Conservation (phyloP, 2,113 vertebrate species). For the Nycticorax nycticorax region DNA sequence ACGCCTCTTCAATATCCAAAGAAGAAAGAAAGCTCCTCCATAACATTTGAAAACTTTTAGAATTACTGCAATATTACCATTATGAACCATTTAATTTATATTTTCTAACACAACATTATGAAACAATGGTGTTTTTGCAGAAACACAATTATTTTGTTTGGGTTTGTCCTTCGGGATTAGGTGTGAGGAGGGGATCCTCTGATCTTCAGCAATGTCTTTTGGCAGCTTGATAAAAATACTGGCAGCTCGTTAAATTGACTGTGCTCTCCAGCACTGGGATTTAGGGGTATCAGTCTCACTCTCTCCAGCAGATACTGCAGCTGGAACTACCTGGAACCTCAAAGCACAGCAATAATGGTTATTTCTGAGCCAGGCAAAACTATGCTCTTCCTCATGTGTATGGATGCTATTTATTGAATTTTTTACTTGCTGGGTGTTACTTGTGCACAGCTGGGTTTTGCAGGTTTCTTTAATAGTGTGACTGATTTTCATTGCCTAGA, state of each 20-base stretch:
- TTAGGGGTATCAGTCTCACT: neutral
- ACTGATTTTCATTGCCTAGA: neutral
- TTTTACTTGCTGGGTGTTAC: neutral
- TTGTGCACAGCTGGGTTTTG: neutral
- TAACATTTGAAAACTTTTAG: neutral
- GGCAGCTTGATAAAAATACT: neutral
- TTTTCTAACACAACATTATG: neutral
- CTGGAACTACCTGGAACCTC: neutral
- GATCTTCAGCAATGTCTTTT: neutral
- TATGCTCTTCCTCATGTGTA: neutral
- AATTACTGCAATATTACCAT: neutral
- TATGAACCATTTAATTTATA: neutral
- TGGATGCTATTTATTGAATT: neutral
- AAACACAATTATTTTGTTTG: neutral
- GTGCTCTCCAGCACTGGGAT: neutral
- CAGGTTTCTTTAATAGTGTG: neutral
- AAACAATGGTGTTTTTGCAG: neutral
- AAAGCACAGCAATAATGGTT: neutral
- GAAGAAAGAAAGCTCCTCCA: neutral
- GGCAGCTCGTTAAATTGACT: neutral
- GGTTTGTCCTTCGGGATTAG: neutral
- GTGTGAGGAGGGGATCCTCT: neutral
- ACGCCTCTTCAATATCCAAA: neutral
- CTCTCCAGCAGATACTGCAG: neutral
- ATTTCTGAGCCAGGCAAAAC: neutral